Evolutionary conservation across 1,140 invertebrate species (phyloP), one percentile per base, ranked within the genome.

Genomic region (Penaeus indicus): DNA sequence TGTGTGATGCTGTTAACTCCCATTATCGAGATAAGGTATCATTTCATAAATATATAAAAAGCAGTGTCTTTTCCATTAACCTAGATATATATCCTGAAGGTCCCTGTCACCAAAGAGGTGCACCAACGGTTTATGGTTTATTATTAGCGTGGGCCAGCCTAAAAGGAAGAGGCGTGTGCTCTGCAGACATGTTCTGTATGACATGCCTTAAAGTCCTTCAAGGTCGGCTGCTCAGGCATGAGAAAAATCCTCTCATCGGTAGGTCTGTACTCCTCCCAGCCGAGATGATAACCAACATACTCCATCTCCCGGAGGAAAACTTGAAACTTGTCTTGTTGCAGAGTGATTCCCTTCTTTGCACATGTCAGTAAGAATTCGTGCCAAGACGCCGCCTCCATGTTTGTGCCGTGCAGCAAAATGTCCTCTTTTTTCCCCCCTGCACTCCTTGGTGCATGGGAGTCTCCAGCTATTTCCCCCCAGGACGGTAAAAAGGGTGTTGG

Each of bases 401-500:
- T 67, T 21, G 64, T 67, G 25, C 25, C 64, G 25, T 84, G 38
- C 13, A 84, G 62, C 3, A 84, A 63, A 18, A 60, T 84, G 63
- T 84, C 61, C 19, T 84, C 82, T 18, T 42, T 32, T 67, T 82
- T 82, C 32, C 13, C 25, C 42, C 11, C 27, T 10, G 80, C 25
- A 83, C 38, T 54, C 64, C 86, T 19, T 13, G 3, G n/a, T n/a
- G n/a, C n/a, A n/a, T n/a, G 13, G 63, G 86, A 3, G 62, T 64
- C 8, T 19, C 18, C n/a, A 19, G 61, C 61, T 67, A 88, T 11
- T 16, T 62, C 18, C 4, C 79, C 78, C 60, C 47, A 79, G 1
- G 62, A 78, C 18, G 75, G 61, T 8, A 84, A 83, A 42, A 82
- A 88, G 16, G 86, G 83, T 0, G 25, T 63, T 8, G 82, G 78